Evolutionary conservation across 2,113 vertebrate species (phyloP), one percentile per base, ranked within the genome.

Genomic region (Opisthocomus hoazin): DNA sequence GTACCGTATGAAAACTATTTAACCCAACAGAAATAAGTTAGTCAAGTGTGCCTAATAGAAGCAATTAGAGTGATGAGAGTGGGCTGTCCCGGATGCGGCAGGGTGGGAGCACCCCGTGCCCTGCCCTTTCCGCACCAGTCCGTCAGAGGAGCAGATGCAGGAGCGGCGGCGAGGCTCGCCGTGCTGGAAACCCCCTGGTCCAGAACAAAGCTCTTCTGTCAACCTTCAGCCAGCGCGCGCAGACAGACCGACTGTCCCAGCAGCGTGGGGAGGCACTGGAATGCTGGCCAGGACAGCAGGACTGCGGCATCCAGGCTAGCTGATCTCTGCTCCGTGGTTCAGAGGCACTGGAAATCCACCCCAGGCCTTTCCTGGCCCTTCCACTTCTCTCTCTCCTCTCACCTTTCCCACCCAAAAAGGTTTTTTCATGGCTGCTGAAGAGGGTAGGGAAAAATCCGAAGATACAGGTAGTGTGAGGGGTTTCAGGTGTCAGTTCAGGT

Each of bases 201-300:
- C 73, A 39, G 36, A 84, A 27, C 45, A 84, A 87, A 73, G 63
- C 29, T 65, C 48, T 73, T 77, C 53, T 87, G 64, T 77, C 26
- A 63, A 46, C 51, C 26, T 80, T 4, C 1, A 5, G 6, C 21
- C 65, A 20, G 1, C 0, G 0, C 2, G 6, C 51, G 37, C 19
- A 41, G 51, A 21, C n/a, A 34, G 41, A 15, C 26, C 6, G 32
- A 53, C 48, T 24, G 26, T 7, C 66, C 14, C n/a, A 23, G 50
- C 2, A 2, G 11, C 4, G 1, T 34, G 15, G 27, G 29, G 26
- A 68, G 45, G 50, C 34, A 27, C 54, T 21, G 45, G 57, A 43
- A 19, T 14, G 50, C 51, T 71, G 46, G 27, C 32, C 0, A 1
- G 70, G 41, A 21, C 0, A 1, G 53, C 7, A 61, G 46, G 24